Percentiles rank a stretch among this genome's conserved stretches.
These are phyloP conservation scores for Acrobasis suavella DNA, from an alignment of 2,888 invertebrate species.

Conservation along the genomic window DNA sequence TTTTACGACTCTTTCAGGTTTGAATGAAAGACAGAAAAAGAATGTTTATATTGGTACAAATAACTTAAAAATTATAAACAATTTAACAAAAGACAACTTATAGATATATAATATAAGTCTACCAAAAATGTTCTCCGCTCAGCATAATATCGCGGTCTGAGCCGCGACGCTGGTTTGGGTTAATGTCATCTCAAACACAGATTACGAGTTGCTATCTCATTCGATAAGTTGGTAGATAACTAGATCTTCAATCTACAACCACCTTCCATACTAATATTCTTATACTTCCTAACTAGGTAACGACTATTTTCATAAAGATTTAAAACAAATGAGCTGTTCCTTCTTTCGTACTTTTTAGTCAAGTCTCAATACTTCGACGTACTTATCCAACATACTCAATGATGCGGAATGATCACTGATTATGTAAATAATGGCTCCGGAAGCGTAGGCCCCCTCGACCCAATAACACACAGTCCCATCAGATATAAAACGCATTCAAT, in stretches of 20 bases:
- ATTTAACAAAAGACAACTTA: no score
- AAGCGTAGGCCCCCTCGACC: constrained; percentile 62
- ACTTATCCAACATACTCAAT: constrained; percentile 45
- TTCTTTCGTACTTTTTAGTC: neutral
- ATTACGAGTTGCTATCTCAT: no score
- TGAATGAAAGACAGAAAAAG: no score
- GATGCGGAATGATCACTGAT: constrained; percentile 65
- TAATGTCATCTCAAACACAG: neutral
- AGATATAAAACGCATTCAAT: constrained; percentile 38
- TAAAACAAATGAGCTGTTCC: neutral
- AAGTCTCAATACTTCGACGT: constrained; percentile 10
- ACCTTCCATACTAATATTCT: neutral
- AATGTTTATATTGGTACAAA: no score
- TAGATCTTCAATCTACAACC: no score
- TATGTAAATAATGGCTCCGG: constrained; percentile 60
- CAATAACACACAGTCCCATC: constrained; percentile 45
- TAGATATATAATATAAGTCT: no score
- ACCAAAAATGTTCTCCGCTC: no score
- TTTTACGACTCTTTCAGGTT: neutral
- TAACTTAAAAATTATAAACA: no score
- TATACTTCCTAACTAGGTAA: neutral
- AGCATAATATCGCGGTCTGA: no score
- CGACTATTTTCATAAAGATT: neutral
- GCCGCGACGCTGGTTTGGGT: no score
- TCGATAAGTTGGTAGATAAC: no score